A percentile compares a stretch with the other conserved stretches of the same genome.
Evolutionary conservation across 1,140 invertebrate genomes (phyloP).

Genomic region (Palaemon carinicauda): DNA sequence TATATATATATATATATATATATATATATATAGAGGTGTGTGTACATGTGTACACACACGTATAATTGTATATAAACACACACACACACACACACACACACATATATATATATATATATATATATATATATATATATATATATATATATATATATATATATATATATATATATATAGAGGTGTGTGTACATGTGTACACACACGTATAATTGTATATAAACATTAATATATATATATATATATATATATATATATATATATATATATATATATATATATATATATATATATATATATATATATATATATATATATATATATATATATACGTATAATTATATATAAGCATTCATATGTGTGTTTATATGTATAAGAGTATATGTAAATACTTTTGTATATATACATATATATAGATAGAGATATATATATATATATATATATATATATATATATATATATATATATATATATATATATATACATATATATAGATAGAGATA

Average conservation of each 20-base stretch:
- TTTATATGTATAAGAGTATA: background rate
- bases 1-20: too few relatives aligned
- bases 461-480: too few relatives aligned
- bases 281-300: background rate
- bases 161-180: background rate
- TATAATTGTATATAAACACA: too few relatives aligned
- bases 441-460: too few relatives aligned
- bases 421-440: too few relatives aligned
- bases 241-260: constrained; percentile 2
- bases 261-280: background rate
- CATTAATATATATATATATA: background rate
- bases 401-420: too few relatives aligned
- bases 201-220: too few relatives aligned
- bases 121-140: background rate
- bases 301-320: constrained; percentile 2
- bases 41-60: too few relatives aligned
- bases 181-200: too few relatives aligned
- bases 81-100: background rate
- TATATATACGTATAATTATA: background rate
- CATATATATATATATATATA: background rate
- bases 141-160: constrained; percentile 2
- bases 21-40: too few relatives aligned
- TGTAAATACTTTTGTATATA: background rate
- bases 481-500: too few relatives aligned
- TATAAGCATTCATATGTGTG: background rate